Evolutionary conservation across 2,797 vertebrate species (phyloP).

Genomic region (Anas bernieri): DNA sequence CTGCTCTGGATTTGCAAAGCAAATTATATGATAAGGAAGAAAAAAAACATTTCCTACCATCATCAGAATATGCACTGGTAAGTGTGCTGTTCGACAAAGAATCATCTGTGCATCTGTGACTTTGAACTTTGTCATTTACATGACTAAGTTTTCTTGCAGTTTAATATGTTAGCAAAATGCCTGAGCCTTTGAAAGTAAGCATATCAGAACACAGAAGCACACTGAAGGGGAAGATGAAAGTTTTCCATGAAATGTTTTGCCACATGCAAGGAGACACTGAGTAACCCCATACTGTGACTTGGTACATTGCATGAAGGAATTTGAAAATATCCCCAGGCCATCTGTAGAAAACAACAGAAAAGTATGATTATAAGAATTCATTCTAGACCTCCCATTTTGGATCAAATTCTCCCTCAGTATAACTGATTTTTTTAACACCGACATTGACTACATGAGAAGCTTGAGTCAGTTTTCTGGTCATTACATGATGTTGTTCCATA

Average conservation of each 20-base stretch:
- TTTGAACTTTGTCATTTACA: constrained; percentile 40
- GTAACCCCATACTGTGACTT: constrained; percentile 34
- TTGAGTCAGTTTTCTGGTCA: not conserved
- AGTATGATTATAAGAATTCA: not conserved
- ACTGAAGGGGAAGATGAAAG: constrained; percentile 42
- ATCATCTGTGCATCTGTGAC: constrained; percentile 34
- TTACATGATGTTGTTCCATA: not conserved
- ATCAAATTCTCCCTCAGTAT: not conserved
- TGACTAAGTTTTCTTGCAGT: constrained; percentile 36
- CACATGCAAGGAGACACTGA: not conserved
- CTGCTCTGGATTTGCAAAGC: not conserved
- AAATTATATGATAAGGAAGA: not conserved
- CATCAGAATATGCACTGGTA: constrained; percentile 42
- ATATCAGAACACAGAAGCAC: constrained; percentile 21
- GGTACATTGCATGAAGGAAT: not conserved
- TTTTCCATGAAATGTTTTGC: not conserved
- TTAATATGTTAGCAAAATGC: constrained; percentile 28
- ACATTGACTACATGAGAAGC: not conserved
- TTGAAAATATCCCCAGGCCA: constrained; percentile 3
- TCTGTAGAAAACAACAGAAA: constrained; percentile 1
- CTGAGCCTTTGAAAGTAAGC: constrained; percentile 39
- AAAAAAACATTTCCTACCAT: constrained; percentile 35
- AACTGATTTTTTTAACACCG: not conserved
- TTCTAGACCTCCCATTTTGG: not conserved
- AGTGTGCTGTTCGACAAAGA: constrained; percentile 46